Evolutionary conservation across 2,797 vertebrate genomes (phyloP).

Genomic region (Ibycter americanus): DNA sequence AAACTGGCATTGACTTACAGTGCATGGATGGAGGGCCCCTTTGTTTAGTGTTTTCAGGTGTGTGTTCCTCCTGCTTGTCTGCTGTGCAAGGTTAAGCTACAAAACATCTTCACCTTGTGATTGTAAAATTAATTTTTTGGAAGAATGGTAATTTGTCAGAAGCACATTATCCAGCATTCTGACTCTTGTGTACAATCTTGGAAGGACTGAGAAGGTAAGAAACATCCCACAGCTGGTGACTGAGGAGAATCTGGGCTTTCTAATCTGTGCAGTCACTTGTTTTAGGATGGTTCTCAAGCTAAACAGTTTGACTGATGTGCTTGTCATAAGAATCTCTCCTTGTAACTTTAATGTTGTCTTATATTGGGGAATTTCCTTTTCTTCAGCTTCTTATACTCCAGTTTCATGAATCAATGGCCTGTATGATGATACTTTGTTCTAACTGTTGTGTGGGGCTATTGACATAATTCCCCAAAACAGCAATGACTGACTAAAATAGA

Average conservation of each 20-base stretch:
- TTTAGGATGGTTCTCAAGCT: neutral
- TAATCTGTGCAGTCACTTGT: neutral
- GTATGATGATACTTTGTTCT: neutral
- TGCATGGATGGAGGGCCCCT: neutral
- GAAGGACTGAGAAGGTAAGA: neutral
- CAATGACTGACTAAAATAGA: neutral
- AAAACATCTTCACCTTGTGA: neutral
- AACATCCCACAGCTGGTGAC: neutral
- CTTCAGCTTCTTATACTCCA: neutral
- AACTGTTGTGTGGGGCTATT: neutral
- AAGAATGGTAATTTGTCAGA: neutral
- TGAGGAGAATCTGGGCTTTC: neutral
- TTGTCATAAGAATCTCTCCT: neutral
- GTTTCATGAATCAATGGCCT: neutral
- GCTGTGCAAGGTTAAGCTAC: neutral
- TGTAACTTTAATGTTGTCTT: neutral
- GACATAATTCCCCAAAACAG: neutral
- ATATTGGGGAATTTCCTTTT: neutral
- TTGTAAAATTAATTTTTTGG: neutral
- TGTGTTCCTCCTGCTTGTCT: neutral
- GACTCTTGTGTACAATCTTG: neutral
- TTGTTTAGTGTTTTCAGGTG: neutral
- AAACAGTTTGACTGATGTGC: neutral
- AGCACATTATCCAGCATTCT: neutral
- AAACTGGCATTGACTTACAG: neutral